A percentile compares a stretch with the other conserved stretches of the same genome.
Evolutionary conservation across 2,797 vertebrate species (phyloP).

Genomic region (Kryptolebias ocellatus): DNA sequence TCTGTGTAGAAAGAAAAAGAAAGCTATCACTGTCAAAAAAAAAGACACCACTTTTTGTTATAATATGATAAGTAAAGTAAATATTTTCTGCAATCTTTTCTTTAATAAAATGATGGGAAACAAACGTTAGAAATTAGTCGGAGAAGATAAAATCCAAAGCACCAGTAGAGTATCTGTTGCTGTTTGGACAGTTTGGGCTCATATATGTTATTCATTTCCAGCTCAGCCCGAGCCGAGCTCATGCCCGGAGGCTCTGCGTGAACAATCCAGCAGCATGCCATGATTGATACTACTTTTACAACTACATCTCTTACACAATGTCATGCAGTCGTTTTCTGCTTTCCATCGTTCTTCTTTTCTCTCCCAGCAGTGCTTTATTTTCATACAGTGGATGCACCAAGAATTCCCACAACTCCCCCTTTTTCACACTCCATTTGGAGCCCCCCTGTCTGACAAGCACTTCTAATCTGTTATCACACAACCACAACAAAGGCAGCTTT

Average conservation of each 20-base stretch:
- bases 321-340: slow-evolving; percentile 20
- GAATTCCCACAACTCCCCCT: slow-evolving; percentile 36
- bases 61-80: too few species aligned
- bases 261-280: slow-evolving; percentile 40
- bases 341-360: slow-evolving; percentile 13
- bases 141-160: neutral
- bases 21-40: neutral
- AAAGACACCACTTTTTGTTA: too few species aligned
- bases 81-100: too few species aligned
- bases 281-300: slow-evolving; percentile 13
- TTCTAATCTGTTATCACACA: slow-evolving; percentile 22
- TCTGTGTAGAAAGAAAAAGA: too few species aligned
- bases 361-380: slow-evolving; percentile 44
- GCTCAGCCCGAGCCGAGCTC: slow-evolving; percentile 20
- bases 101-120: too few species aligned
- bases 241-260: slow-evolving; percentile 34
- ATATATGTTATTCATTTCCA: slow-evolving; percentile 18
- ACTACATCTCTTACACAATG: slow-evolving; percentile 32
- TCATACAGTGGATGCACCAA: slow-evolving; percentile 2
- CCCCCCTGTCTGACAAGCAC: slow-evolving; percentile 17
- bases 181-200: slow-evolving; percentile 11
- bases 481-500: slow-evolving; percentile 37
- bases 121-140: too few species aligned
- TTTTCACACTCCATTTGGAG: slow-evolving; percentile 20
- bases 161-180: neutral